These are phyloP conservation scores for Trichogramma evanescens DNA, from an alignment of 2,888 invertebrate genomes.

Conservation along the genomic window DNA sequence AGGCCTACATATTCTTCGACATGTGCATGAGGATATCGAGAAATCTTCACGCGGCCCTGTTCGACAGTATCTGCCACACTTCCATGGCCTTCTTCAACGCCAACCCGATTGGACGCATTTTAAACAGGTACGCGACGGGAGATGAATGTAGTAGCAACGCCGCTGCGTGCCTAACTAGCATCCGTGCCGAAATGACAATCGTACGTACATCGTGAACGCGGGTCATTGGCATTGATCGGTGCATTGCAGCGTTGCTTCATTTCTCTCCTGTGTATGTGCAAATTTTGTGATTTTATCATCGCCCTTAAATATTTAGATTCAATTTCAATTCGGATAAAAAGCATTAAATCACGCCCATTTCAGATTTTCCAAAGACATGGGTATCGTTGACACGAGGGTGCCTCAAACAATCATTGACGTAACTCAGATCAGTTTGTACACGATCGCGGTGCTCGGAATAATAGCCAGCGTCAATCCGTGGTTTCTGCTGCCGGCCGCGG, in stretches of 20 bases:
- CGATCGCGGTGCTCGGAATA: slow-evolving; percentile 50
- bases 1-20: slow-evolving; percentile 52
- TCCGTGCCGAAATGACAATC: too few relatives aligned
- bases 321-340: neutral
- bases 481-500: slow-evolving; percentile 62
- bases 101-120: slow-evolving; percentile 74
- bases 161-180: too few relatives aligned
- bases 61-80: slow-evolving; percentile 68
- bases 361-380: slow-evolving; percentile 84
- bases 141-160: too few relatives aligned
- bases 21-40: slow-evolving; percentile 72
- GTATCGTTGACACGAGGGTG: slow-evolving; percentile 58
- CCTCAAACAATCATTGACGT: slow-evolving; percentile 58
- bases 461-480: slow-evolving; percentile 68
- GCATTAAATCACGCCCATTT: neutral
- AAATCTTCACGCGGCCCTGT: slow-evolving; percentile 76
- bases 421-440: slow-evolving; percentile 57
- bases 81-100: slow-evolving; percentile 82
- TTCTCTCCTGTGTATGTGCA: neutral
- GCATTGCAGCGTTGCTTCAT: too few relatives aligned
- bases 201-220: too few relatives aligned
- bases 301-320: neutral
- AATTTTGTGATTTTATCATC: neutral
- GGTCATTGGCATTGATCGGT: too few relatives aligned
- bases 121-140: slow-evolving; percentile 53